phyloP scores from a whole-genome alignment of 2,888 invertebrate species.

The Tipula unca region DNA sequence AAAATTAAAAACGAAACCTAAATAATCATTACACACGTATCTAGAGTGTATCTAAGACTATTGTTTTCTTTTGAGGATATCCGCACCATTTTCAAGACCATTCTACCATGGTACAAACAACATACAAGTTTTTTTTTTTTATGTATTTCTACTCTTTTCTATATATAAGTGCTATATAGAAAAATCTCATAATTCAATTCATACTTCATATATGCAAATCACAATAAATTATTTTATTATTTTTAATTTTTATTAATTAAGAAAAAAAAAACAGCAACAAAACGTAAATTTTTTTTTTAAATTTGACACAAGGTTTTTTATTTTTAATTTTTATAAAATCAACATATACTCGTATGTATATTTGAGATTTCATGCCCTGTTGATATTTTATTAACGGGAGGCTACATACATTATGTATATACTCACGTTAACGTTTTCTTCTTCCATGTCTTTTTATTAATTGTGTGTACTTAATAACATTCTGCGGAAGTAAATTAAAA shows the following conservation, averaged over 20 bases:
- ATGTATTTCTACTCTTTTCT: not conserved
- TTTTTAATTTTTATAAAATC: no score
- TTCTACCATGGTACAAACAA: not conserved
- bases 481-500: not conserved
- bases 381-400: not conserved
- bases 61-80: constrained; percentile 8
- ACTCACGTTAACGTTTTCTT: not conserved
- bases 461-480: not conserved
- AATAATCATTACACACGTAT: not conserved
- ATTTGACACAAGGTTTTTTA: not conserved
- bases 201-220: not conserved
- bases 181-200: constrained; percentile 8
- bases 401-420: not conserved
- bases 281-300: not conserved
- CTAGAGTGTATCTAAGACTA: not conserved
- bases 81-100: constrained; percentile 14
- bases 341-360: not conserved
- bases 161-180: not conserved
- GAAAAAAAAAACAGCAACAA: not conserved
- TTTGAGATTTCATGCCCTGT: not conserved
- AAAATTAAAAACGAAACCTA: not conserved
- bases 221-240: not conserved
- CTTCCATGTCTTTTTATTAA: not conserved
- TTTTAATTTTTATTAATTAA: not conserved
- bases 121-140: not conserved